Conservation (phyloP, 2,888 invertebrate species). For the Heliconius hortense region DNA sequence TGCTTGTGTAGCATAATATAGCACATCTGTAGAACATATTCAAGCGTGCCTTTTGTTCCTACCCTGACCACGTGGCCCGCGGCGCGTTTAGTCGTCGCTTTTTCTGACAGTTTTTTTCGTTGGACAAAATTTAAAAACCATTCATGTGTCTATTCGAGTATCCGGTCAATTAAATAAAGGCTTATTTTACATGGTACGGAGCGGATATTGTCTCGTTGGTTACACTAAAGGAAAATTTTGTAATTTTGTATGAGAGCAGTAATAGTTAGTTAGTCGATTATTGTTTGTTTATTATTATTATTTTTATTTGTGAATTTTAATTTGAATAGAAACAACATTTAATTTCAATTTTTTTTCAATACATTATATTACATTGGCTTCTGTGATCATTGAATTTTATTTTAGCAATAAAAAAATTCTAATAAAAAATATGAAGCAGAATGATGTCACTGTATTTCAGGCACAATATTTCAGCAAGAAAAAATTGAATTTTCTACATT, state of each 20-base stretch:
- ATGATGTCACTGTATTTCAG: too few relatives aligned
- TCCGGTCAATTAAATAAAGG: slow-evolving; percentile 52
- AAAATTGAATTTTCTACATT: not conserved
- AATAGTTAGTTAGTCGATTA: not conserved
- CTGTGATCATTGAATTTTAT: too few relatives aligned
- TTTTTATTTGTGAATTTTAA: too few relatives aligned
- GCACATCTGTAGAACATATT: slow-evolving; percentile 79
- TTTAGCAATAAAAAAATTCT: too few relatives aligned
- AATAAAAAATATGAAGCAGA: too few relatives aligned
- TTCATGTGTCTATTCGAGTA: slow-evolving; percentile 55
- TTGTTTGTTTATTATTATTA: too few relatives aligned
- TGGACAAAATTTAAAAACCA: slow-evolving; percentile 54
- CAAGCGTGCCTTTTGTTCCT: slow-evolving; percentile 70
- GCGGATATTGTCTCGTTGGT: slow-evolving; percentile 36
- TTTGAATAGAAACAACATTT: too few relatives aligned
- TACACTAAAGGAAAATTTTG: slow-evolving; percentile 22
- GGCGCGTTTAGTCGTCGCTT: slow-evolving; percentile 57
- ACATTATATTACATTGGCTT: too few relatives aligned
- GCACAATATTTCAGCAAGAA: not conserved
- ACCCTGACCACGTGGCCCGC: slow-evolving; percentile 66
- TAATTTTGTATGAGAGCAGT: not conserved
- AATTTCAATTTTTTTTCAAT: too few relatives aligned
- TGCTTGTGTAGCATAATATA: slow-evolving; percentile 31
- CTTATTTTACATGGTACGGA: slow-evolving; percentile 38
- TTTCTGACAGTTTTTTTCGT: slow-evolving; percentile 65